A percentile compares a stretch with the other conserved stretches of the same genome.
phyloP scores from a whole-genome alignment of 1,140 invertebrate species.

The Triops longicaudatus region DNA sequence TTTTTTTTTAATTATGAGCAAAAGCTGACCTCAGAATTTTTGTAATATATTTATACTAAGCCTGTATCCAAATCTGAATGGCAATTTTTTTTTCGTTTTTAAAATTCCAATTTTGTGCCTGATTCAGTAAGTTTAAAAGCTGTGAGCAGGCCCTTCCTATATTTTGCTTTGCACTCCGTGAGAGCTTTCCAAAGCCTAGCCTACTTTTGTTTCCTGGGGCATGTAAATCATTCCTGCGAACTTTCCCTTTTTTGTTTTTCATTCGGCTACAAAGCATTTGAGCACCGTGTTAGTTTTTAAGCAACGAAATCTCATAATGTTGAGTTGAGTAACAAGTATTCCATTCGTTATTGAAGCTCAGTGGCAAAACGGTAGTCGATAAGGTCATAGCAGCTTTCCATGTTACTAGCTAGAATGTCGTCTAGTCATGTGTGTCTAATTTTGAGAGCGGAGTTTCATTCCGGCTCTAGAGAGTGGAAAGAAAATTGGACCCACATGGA shows the following conservation, averaged over 20 bases:
- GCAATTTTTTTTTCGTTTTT: not conserved
- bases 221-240: conserved; percentile 1
- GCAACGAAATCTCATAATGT: not conserved
- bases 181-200: not conserved
- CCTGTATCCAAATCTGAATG: not conserved
- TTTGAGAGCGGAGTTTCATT: not conserved
- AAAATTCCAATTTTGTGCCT: not conserved
- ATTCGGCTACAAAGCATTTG: not conserved
- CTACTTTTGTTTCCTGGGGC: not conserved
- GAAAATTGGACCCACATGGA: conserved; percentile 6
- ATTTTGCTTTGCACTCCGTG: not conserved
- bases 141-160: not conserved
- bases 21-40: conserved; percentile 3
- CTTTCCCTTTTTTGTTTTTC: not conserved
- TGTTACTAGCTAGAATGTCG: conserved; percentile 12
- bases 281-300: conserved; percentile 10
- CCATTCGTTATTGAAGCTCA: conserved; percentile 8
- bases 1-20: not conserved
- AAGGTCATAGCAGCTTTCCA: conserved; percentile 11
- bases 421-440: conserved; percentile 15
- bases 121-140: not conserved
- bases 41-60: conserved; percentile 9
- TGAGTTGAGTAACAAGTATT: not conserved
- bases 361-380: conserved; percentile 8
- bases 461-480: not conserved